Conservation (phyloP, 2,888 invertebrate species). For the Osmoderma eremita region DNA sequence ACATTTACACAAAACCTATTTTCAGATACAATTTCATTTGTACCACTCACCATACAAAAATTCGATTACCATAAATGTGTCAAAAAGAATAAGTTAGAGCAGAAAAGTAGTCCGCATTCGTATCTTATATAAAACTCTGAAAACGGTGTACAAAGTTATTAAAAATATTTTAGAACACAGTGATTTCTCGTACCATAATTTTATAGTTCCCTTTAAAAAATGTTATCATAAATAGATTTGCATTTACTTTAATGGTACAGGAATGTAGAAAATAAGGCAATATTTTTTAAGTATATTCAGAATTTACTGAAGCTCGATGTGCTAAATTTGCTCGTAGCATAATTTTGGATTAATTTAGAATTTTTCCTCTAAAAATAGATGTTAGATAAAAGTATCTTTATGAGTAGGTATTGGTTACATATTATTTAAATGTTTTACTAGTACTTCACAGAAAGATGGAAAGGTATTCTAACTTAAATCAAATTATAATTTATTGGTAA, state of each 20-base stretch:
- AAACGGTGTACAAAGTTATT: conserved; percentile 25
- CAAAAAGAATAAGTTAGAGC: conserved; percentile 17
- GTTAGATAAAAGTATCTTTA: no score
- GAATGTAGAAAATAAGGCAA: conserved; percentile 32
- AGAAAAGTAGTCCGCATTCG: conserved; percentile 20
- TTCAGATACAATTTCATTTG: background rate
- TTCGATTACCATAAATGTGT: conserved; percentile 23
- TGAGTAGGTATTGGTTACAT: no score
- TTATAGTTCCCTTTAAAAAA: conserved; percentile 9
- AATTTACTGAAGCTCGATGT: conserved; percentile 22
- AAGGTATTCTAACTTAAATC: no score
- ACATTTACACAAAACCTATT: conserved; percentile 13
- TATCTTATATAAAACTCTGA: conserved; percentile 9
- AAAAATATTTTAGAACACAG: conserved; percentile 24
- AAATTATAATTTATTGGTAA: no score
- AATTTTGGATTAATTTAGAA: conserved; percentile 18
- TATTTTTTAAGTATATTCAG: conserved; percentile 1
- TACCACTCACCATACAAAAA: conserved; percentile 3
- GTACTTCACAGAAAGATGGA: no score
- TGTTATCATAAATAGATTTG: conserved; percentile 18
- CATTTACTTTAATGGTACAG: conserved; percentile 1
- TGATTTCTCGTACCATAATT: conserved; percentile 10
- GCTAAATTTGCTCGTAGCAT: background rate
- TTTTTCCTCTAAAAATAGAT: background rate
- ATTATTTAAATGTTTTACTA: no score